Percentiles rank a stretch among this genome's conserved stretches.
These are phyloP conservation scores for Serranus cabrilla DNA, from an alignment of 2,797 vertebrate genomes.

Conservation along the genomic window DNA sequence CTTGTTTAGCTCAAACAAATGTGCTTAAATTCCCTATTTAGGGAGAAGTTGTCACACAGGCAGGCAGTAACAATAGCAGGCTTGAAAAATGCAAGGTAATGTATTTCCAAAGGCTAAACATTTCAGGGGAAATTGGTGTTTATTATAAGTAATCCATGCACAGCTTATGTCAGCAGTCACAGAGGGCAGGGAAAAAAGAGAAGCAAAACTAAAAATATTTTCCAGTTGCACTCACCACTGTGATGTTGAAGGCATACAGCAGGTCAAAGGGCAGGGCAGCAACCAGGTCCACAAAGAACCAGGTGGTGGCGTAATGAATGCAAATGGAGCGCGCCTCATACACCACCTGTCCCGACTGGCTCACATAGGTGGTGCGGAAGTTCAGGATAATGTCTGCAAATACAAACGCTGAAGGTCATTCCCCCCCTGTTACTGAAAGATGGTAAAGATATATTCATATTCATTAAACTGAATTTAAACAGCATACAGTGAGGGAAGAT, in stretches of 20 bases:
- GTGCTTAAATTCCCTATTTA: not conserved
- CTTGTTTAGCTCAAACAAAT: slow-evolving; percentile 31
- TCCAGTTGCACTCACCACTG: slow-evolving; percentile 89
- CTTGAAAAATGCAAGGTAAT: not conserved
- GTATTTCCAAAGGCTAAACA: not conserved
- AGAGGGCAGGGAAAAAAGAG: not conserved
- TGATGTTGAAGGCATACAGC: slow-evolving; percentile 96
- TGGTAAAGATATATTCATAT: not conserved
- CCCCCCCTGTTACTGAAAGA: not conserved
- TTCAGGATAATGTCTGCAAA: slow-evolving; percentile 95
- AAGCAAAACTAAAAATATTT: not conserved
- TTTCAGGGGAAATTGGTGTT: not conserved
- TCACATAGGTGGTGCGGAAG: slow-evolving; percentile 97
- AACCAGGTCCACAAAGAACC: slow-evolving; percentile 98
- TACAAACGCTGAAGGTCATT: not conserved
- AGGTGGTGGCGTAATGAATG: slow-evolving; percentile 96
- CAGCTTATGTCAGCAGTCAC: slow-evolving; percentile 4
- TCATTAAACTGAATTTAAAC: not conserved
- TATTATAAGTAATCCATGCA: not conserved
- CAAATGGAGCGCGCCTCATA: slow-evolving; percentile 95
- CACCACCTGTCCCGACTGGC: slow-evolving; percentile 96
- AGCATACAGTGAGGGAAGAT: not conserved
- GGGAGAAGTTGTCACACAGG: not conserved
- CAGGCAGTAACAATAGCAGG: not conserved
- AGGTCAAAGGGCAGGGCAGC: slow-evolving; percentile 97